Evolutionary conservation across 2,113 vertebrate genomes (phyloP).

Genomic region (Tragelaphus buxtoni): DNA sequence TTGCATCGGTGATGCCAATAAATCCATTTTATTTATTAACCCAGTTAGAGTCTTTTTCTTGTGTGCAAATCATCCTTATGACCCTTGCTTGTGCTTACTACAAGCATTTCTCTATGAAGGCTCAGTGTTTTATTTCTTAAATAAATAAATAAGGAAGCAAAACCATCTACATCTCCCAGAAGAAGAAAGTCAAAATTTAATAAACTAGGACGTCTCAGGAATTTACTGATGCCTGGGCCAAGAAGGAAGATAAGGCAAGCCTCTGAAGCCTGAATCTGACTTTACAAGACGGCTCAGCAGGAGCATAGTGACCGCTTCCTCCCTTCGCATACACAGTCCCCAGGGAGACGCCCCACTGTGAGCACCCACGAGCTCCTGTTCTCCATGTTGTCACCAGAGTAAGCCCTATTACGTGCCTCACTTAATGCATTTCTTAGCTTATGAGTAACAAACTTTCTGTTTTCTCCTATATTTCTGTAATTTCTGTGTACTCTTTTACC

Average conservation of each 20-base stretch:
- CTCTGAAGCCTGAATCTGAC: background rate
- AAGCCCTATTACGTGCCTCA: background rate
- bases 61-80: background rate
- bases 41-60: background rate
- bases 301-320: background rate
- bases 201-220: background rate
- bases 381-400: background rate
- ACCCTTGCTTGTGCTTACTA: background rate
- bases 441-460: background rate
- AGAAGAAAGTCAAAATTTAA: background rate
- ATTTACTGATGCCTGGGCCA: background rate
- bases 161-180: background rate
- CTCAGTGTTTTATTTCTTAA: background rate
- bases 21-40: background rate
- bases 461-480: background rate
- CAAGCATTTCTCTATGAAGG: background rate
- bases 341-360: background rate
- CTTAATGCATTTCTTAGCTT: background rate
- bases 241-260: background rate
- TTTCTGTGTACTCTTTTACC: background rate
- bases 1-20: background rate
- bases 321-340: background rate
- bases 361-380: background rate
- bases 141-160: background rate
- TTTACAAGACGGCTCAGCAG: fast-evolving